Base-by-base conservation (phyloP, 2,888 invertebrate species). In the Poecilus cupreus region DNA sequence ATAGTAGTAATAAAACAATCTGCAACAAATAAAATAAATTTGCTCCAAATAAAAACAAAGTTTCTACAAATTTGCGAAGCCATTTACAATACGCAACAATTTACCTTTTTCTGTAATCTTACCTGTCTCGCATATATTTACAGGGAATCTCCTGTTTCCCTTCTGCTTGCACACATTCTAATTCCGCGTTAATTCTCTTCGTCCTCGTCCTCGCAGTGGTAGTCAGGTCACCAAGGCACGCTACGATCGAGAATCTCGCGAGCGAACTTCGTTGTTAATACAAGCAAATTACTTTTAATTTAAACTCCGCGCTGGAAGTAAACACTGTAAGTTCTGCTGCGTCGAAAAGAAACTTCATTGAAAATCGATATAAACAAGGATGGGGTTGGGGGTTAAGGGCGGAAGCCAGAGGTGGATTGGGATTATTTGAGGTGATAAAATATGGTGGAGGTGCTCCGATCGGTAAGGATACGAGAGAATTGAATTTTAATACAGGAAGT, bases 281-380 rank as follows among this genome's bases (percentile, higher is more conserved):
- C 51, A 75, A 75, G 54, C 75, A 75, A 75, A 75, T 75, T 75
- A 32, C 75, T 75, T 75, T 75, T 75, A 75, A 75, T 75, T 75
- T 51, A 18, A 75, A 75, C 26, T 75, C 51, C 26, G 26, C 24
- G 24, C 20, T 49, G 51, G 54, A 54, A 54, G 75, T 54, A 75
- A 75, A 75, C 75, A 75, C 18, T 32, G 51, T 13, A 60, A 75
- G 32, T 51, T 54, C 32, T 49, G 46, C 11, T 32, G 24, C 20
- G 18, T 8, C 20, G 74, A 74, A 75, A 75, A 75, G 54, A 75
- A 75, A 75, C 54, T 75, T 32, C 54, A 75, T 75, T 51, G 75
- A 51, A 75, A 75, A 51, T 75, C 51, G 75, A 75, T 75, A 54
- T 32, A 20, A 13, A 20, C 46, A 74, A 20, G 24, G 4, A 11